These are phyloP conservation scores for Cotesia congregata DNA, from an alignment of 2,888 invertebrate genomes.

Conservation along the genomic window DNA sequence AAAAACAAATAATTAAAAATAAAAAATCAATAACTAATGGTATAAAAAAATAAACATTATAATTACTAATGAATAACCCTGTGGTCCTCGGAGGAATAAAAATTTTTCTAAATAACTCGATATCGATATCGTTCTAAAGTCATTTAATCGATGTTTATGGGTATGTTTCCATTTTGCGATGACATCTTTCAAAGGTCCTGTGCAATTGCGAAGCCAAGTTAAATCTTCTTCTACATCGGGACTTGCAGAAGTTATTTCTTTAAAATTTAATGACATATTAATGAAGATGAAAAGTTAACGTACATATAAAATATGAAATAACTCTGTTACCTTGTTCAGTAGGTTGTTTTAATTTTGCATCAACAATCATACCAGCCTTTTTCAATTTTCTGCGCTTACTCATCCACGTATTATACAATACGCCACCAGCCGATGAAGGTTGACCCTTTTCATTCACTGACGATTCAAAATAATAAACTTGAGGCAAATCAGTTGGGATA, in stretches of 20 bases:
- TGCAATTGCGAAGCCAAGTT: conserved; percentile 5
- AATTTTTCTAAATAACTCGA: conserved; percentile 6
- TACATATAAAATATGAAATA: background rate
- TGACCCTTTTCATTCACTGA: conserved; percentile 1
- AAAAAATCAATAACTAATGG: conserved; percentile 3
- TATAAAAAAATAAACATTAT: background rate
- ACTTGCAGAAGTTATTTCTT: background rate
- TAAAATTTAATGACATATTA: conserved; percentile 3
- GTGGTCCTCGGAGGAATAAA: conserved; percentile 11
- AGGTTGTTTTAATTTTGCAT: background rate
- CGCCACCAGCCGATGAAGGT: conserved; percentile 8
- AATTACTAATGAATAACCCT: conserved; percentile 2
- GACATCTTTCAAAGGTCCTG: background rate
- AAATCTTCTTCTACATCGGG: background rate
- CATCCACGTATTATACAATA: conserved; percentile 2
- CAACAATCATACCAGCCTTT: conserved; percentile 6
- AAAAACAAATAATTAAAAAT: background rate
- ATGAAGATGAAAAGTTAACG: conserved; percentile 1
- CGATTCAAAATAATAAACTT: conserved; percentile 5
- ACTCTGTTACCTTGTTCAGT: background rate
- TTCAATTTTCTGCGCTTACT: conserved; percentile 1
- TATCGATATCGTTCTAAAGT: background rate
- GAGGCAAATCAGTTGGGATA: conserved; percentile 1
- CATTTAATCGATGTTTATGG: background rate
- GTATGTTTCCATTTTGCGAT: conserved; percentile 5